A percentile compares a stretch with the other conserved stretches of the same genome.
Evolutionary conservation across 1,140 invertebrate genomes (phyloP).

Genomic region (Platyura marginata): DNA sequence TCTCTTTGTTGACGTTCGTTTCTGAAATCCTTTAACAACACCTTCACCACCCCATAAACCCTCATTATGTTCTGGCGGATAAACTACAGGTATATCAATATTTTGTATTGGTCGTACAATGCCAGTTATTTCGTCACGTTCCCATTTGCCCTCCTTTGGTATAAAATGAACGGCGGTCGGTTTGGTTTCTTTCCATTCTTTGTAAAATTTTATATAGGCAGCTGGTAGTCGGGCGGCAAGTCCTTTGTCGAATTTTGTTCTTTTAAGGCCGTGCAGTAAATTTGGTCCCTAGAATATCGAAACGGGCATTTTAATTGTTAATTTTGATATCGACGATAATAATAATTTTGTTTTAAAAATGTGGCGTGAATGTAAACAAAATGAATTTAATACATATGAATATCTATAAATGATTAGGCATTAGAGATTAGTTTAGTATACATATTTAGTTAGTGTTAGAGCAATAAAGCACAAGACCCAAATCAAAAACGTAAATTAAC

Average conservation of each 20-base stretch:
- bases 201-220: slow-evolving; percentile 76
- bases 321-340: too few species aligned
- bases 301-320: too few species aligned
- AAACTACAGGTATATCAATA: slow-evolving; percentile 54
- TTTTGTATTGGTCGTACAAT: slow-evolving; percentile 56
- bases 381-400: too few species aligned
- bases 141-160: slow-evolving; percentile 52
- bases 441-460: too few species aligned
- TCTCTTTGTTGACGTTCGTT: slow-evolving; percentile 34
- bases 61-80: slow-evolving; percentile 59
- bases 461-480: too few species aligned
- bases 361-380: too few species aligned
- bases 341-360: too few species aligned
- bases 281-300: not conserved
- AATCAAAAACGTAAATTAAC: too few species aligned
- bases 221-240: slow-evolving; percentile 50
- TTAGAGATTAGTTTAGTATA: too few species aligned
- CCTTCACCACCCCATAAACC: slow-evolving; percentile 95
- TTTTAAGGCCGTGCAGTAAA: not conserved
- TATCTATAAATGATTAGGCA: too few species aligned
- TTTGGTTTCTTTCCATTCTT: slow-evolving; percentile 56
- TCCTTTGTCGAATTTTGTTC: slow-evolving; percentile 33
- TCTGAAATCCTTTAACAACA: slow-evolving; percentile 76
- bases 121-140: slow-evolving; percentile 47
- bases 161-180: slow-evolving; percentile 74